A percentile compares a stretch with the other conserved stretches of the same genome.
phyloP scores from a whole-genome alignment of 2,113 vertebrate species.

The Todiramphus saurophagus region DNA sequence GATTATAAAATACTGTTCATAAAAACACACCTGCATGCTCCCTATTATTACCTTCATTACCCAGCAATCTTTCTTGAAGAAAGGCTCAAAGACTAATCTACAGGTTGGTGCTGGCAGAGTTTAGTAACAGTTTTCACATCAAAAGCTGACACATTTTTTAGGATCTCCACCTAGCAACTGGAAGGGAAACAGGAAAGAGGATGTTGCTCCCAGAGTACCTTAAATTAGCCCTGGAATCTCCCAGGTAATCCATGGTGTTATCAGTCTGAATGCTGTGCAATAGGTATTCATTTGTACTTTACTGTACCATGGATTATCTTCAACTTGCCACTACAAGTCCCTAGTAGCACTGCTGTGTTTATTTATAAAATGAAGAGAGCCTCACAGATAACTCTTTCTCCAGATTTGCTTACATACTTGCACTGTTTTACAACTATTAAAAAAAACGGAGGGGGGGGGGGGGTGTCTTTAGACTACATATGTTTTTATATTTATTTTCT shows the following conservation, averaged over 20 bases:
- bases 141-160: conserved; percentile 1
- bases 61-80: neutral
- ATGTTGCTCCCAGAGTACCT: neutral
- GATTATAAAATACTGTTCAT: neutral
- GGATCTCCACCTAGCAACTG: neutral
- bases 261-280: neutral
- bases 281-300: neutral
- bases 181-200: neutral
- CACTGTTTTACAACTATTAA: neutral
- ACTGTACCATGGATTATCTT: neutral
- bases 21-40: neutral
- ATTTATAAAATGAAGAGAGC: neutral
- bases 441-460: no score
- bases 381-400: neutral
- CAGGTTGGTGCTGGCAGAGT: neutral
- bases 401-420: neutral
- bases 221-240: neutral
- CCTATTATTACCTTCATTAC: neutral
- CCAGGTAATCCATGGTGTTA: neutral
- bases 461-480: neutral
- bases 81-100: conserved; percentile 2
- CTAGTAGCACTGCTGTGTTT: neutral
- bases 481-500: rapidly evolving
- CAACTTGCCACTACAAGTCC: neutral
- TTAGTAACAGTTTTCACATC: neutral